Evolutionary conservation across 2,113 vertebrate genomes (phyloP).

Genomic region (Amblyornis subalaris): DNA sequence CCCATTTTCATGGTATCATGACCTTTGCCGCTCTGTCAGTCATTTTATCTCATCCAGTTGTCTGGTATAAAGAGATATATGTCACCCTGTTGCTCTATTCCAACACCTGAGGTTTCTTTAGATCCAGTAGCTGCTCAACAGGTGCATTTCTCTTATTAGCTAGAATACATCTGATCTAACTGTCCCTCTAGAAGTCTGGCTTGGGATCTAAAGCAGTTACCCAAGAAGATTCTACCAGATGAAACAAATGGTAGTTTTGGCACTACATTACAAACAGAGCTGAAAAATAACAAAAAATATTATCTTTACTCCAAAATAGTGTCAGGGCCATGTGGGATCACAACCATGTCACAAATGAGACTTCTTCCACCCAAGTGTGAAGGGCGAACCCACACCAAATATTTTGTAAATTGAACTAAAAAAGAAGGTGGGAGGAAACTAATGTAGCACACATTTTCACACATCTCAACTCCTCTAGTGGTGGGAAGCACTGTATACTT

Average conservation of each 20-base stretch:
- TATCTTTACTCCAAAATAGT: not conserved
- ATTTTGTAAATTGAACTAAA: not conserved
- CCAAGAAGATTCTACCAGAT: not conserved
- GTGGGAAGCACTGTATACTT: not conserved
- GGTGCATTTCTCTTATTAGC: not conserved
- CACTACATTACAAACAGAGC: not conserved
- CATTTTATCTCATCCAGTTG: not conserved
- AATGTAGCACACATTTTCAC: not conserved
- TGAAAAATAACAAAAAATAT: not conserved
- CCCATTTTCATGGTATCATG: not conserved
- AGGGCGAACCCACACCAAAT: not conserved
- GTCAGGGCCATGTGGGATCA: not conserved
- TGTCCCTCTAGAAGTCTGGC: not conserved
- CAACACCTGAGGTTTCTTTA: not conserved
- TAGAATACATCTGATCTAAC: not conserved
- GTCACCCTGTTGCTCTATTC: not conserved
- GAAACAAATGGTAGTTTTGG: not conserved
- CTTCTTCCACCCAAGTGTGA: not conserved
- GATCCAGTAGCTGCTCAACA: not conserved
- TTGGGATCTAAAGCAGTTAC: not conserved
- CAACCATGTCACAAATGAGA: not conserved
- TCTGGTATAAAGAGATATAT: not conserved
- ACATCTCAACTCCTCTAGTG: not conserved
- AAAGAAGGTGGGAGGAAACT: not conserved
- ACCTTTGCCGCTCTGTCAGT: not conserved